phyloP scores from a whole-genome alignment of 2,797 vertebrate species.

The Coilia nasus region DNA sequence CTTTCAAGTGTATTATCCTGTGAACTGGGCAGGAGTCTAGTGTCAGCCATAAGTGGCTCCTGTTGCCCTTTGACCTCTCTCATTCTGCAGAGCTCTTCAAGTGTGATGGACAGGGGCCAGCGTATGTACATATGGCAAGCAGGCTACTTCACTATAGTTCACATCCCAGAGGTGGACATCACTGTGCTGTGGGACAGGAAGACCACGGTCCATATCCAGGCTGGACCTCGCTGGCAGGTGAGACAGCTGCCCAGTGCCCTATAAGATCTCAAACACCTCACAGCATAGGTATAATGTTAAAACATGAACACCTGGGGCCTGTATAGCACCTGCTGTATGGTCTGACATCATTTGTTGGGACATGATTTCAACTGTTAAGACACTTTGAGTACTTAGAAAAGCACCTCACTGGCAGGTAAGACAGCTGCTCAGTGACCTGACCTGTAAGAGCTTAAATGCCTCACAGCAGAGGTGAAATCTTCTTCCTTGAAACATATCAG shows the following conservation, averaged over 20 bases:
- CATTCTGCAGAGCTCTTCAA: constrained; percentile 80
- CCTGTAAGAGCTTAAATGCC: not conserved
- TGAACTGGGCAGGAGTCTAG: not conserved
- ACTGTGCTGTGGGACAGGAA: constrained; percentile 95
- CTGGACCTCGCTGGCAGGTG: constrained; percentile 94
- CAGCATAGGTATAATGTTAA: too few relatives aligned
- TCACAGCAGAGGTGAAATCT: not conserved
- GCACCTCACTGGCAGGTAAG: constrained; percentile 82
- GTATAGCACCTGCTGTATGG: too few relatives aligned
- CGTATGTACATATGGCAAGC: constrained; percentile 85
- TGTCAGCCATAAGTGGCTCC: not conserved
- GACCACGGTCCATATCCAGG: constrained; percentile 90
- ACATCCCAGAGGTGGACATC: constrained; percentile 84
- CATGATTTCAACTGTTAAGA: too few relatives aligned
- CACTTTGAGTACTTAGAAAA: too few relatives aligned
- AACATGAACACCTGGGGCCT: too few relatives aligned
- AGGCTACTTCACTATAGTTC: constrained; percentile 88
- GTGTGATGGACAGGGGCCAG: constrained; percentile 80
- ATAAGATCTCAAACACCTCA: not conserved
- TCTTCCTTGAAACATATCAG: not conserved
- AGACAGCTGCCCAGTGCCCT: not conserved
- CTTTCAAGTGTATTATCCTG: not conserved
- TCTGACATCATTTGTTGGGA: too few relatives aligned
- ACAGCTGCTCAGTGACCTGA: not conserved
- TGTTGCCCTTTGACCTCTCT: not conserved